Evolutionary conservation across 2,888 invertebrate genomes (phyloP).

Genomic region (Mamestra brassicae): DNA sequence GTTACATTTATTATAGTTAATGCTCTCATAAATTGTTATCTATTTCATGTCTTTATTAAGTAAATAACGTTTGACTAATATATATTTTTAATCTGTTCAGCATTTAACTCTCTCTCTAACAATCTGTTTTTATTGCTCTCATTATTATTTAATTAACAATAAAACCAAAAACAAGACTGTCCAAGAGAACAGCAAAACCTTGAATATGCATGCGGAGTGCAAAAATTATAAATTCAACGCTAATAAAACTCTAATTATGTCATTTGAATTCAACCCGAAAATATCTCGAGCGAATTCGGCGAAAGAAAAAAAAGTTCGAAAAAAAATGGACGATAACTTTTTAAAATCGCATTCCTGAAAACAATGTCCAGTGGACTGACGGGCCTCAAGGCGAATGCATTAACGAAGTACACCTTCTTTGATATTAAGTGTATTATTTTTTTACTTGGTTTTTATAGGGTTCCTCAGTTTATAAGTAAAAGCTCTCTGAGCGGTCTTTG

Average conservation of each 20-base stretch:
- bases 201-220: slow-evolving; percentile 33
- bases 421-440: slow-evolving; percentile 90
- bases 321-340: slow-evolving; percentile 77
- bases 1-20: background rate
- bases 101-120: background rate
- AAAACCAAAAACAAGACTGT: background rate
- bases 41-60: background rate
- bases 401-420: slow-evolving; percentile 90
- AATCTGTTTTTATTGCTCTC: background rate
- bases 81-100: no score
- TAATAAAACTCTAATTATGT: slow-evolving; percentile 73
- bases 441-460: slow-evolving; percentile 76
- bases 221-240: slow-evolving; percentile 47
- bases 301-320: slow-evolving; percentile 75
- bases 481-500: background rate
- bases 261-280: slow-evolving; percentile 75
- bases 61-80: background rate
- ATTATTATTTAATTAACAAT: background rate
- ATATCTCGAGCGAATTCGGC: slow-evolving; percentile 75
- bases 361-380: slow-evolving; percentile 87
- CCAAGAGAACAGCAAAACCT: slow-evolving; percentile 1
- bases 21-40: background rate
- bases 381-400: slow-evolving; percentile 89
- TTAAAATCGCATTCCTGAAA: slow-evolving; percentile 89
- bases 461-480: slow-evolving; percentile 50